Evolutionary conservation across 2,113 vertebrate species (phyloP).

Genomic region (Ptilorrhoa leucosticta): DNA sequence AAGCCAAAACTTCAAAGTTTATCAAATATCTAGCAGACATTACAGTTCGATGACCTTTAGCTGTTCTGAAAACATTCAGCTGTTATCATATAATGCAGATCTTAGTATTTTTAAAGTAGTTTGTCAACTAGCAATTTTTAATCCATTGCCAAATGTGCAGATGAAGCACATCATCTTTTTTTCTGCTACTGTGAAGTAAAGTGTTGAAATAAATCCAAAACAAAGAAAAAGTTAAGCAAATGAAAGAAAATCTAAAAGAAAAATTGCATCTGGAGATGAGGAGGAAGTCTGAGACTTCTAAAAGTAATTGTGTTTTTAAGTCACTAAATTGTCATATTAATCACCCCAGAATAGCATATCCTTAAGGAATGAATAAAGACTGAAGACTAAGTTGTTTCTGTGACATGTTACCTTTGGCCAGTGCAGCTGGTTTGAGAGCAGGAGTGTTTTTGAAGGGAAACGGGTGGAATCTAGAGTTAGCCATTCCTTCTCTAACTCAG

Average conservation of each 20-base stretch:
- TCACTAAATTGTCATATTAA: conserved; percentile 85
- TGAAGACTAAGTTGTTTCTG: conserved; percentile 62
- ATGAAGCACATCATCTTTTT: conserved; percentile 72
- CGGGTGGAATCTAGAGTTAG: conserved; percentile 61
- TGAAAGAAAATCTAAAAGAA: conserved; percentile 80
- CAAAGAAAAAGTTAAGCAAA: conserved; percentile 80
- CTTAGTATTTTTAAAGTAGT: conserved; percentile 69
- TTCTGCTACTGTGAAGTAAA: conserved; percentile 85
- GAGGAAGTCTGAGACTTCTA: conserved; percentile 80
- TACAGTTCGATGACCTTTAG: conserved; percentile 63
- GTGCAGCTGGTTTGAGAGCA: conserved; percentile 65
- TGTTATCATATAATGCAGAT: conserved; percentile 64
- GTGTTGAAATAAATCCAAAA: conserved; percentile 85
- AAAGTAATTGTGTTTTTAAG: conserved; percentile 86
- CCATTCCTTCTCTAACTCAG: conserved; percentile 80
- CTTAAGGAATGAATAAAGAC: conserved; percentile 69
- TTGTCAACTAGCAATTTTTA: conserved; percentile 71
- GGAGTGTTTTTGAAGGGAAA: conserved; percentile 68
- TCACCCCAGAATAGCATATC: conserved; percentile 70
- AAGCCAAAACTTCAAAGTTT: conserved; percentile 74
- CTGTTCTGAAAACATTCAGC: conserved; percentile 74
- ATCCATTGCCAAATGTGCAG: conserved; percentile 77
- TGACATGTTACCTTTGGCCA: conserved; percentile 86
- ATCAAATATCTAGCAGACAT: conserved; percentile 72
- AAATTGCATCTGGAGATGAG: conserved; percentile 86